A percentile compares a stretch with the other conserved stretches of the same genome.
These are phyloP conservation scores for Drosophila subpulchrella DNA, from an alignment of 1,140 invertebrate genomes.

Conservation along the genomic window DNA sequence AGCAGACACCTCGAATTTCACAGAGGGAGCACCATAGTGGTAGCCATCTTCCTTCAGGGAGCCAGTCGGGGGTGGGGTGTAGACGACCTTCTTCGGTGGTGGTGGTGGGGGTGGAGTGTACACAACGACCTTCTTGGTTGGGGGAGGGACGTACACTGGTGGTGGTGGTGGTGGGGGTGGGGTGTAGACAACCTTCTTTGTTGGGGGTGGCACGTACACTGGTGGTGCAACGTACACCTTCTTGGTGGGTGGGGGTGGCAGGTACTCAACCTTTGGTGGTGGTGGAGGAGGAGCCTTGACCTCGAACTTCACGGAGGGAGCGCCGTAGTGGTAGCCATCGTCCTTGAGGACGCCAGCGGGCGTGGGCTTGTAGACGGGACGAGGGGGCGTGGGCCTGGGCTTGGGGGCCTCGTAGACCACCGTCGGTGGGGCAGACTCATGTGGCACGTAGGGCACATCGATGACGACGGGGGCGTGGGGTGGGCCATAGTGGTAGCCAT, in stretches of 20 bases:
- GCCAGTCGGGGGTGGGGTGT: conserved; percentile 24
- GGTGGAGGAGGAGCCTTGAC: conserved; percentile 11
- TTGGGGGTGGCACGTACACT: conserved; percentile 24
- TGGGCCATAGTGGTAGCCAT: conserved; percentile 75
- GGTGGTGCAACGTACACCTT: conserved; percentile 15
- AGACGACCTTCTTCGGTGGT: conserved; percentile 31
- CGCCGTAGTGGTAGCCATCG: conserved; percentile 54
- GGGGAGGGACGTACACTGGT: conserved; percentile 24
- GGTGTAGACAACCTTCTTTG: conserved; percentile 21
- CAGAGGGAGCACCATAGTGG: conserved; percentile 31
- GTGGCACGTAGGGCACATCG: conserved; percentile 61
- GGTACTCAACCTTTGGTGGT: conserved; percentile 30
- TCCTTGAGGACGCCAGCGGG: conserved; percentile 57
- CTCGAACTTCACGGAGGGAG: conserved; percentile 13
- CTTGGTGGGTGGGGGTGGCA: conserved; percentile 27
- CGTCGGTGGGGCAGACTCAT: conserved; percentile 35
- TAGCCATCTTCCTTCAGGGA: conserved; percentile 34
- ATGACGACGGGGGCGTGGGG: conserved; percentile 64
- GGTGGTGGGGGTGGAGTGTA: conserved; percentile 41
- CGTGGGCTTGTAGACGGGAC: conserved; percentile 32
- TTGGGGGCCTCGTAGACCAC: conserved; percentile 48
- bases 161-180: conserved; percentile 39
- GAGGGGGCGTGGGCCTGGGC: conserved; percentile 44
- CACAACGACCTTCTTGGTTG: conserved; percentile 31
- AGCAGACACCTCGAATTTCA: conserved; percentile 24